Evolutionary conservation across 2,797 vertebrate species (phyloP), one percentile per base, ranked within the genome.

Genomic region (Sardinella longiceps): DNA sequence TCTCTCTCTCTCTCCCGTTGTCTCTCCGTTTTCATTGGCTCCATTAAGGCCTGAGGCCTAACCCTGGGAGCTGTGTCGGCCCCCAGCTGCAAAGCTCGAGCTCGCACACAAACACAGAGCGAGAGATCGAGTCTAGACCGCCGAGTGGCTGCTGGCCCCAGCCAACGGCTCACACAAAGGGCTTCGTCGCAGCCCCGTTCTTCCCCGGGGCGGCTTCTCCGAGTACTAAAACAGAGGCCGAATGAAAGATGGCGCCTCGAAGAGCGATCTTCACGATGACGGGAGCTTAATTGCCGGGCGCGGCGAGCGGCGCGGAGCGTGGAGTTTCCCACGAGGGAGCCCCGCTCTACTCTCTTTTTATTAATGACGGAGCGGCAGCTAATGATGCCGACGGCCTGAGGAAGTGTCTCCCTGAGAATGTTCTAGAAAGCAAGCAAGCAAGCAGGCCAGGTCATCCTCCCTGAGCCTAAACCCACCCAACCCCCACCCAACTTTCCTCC

Each of bases 321-420:
- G 86, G 70, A 70, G 83, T 88, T 86, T 89, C 88, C 82, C 83
- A 28, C 9, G 81, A 88, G 87, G 60, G 25, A 89, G 74, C 83
- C 84, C 91, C 89, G 86, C 86, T 86, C 86, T 86, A n/a, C n/a
- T n/a, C n/a, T n/a, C n/a, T 88, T 91, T 92, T 91, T 85, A 92
- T 91, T 90, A 89, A 87, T 88, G 87, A 90, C 60, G 81, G 80
- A 88, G 86, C 81, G 30, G 50, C 87, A 84, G 82, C 88, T 91
- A 90, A 91, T 89, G 77, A 90, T 86, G 48, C 60, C 1, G 37
- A 48, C 86, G 1, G 28, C 51, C 85, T 48, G 81, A 82, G 81
- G 82, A 80, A 85, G 82, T 85, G 82, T 56, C 80, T 85, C 84
- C 85, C 83, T 82, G 84, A 81, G 58, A 80, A 70, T 51, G 46